A percentile compares a stretch with the other conserved stretches of the same genome.
phyloP scores from a whole-genome alignment of 1,140 invertebrate genomes.

The Drosophila pectinifera region DNA sequence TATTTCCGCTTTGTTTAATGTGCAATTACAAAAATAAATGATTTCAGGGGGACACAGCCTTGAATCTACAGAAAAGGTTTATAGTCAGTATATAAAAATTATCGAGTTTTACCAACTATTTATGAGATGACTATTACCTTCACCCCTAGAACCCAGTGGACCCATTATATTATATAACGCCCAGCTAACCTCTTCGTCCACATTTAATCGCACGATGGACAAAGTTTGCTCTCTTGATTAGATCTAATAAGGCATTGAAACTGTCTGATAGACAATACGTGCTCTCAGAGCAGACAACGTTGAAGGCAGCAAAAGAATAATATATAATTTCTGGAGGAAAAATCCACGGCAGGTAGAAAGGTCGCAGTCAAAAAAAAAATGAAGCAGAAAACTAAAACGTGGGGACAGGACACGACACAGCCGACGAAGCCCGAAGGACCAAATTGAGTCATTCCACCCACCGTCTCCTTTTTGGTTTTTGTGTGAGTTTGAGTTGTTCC shows the following conservation, averaged over 20 bases:
- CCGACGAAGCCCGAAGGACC: constrained; percentile 8
- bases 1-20: too few species aligned
- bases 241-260: constrained; percentile 20
- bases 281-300: constrained; percentile 2
- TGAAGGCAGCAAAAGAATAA: not conserved
- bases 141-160: too few species aligned
- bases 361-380: not conserved
- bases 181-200: not conserved
- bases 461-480: not conserved
- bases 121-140: not conserved
- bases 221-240: constrained; percentile 16
- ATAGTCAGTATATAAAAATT: not conserved
- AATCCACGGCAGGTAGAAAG: constrained; percentile 1
- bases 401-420: not conserved
- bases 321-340: constrained; percentile 1
- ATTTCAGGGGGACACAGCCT: too few species aligned
- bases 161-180: not conserved
- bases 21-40: too few species aligned
- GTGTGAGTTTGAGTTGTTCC: constrained; percentile 8
- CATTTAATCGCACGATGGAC: constrained; percentile 8
- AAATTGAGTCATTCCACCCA: constrained; percentile 14
- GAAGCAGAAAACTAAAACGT: constrained; percentile 2
- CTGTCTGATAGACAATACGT: constrained; percentile 19
- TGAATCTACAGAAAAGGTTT: too few species aligned
- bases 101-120: not conserved